phyloP scores from a whole-genome alignment of 2,113 vertebrate species.

The Carassius carassius region DNA sequence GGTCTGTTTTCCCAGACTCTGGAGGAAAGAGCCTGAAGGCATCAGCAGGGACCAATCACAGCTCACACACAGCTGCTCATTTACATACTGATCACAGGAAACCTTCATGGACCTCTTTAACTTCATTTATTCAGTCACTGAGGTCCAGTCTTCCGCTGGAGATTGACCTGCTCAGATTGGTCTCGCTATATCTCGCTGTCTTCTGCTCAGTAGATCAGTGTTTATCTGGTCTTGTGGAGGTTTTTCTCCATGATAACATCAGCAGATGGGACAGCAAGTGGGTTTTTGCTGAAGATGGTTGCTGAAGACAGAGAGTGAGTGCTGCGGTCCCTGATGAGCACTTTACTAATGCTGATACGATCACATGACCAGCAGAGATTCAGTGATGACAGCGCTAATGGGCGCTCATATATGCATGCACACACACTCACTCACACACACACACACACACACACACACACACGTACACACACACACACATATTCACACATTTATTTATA shows the following conservation, averaged over 20 bases:
- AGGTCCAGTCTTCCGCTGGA: not conserved
- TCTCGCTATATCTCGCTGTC: not conserved
- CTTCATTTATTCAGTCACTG: not conserved
- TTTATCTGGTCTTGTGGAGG: not conserved
- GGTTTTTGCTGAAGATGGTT: not conserved
- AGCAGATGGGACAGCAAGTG: not conserved
- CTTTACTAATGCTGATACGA: not conserved
- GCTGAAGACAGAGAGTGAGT: not conserved
- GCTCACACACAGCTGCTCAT: not conserved
- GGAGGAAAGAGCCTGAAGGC: not conserved
- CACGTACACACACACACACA: too few relatives aligned
- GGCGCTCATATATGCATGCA: too few relatives aligned
- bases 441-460: too few relatives aligned
- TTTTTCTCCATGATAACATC: slow-evolving; percentile 11
- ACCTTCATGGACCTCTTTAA: not conserved
- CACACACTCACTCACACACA: too few relatives aligned
- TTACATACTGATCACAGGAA: not conserved
- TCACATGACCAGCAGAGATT: not conserved
- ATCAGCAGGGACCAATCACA: not conserved
- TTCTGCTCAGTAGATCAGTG: not conserved
- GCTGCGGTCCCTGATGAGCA: not conserved
- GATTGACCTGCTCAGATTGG: not conserved
- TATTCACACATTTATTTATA: not conserved
- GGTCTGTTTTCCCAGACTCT: not conserved
- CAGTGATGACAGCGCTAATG: too few relatives aligned